Conservation (phyloP, 1,140 invertebrate species). For the Vollenhovia emeryi region DNA sequence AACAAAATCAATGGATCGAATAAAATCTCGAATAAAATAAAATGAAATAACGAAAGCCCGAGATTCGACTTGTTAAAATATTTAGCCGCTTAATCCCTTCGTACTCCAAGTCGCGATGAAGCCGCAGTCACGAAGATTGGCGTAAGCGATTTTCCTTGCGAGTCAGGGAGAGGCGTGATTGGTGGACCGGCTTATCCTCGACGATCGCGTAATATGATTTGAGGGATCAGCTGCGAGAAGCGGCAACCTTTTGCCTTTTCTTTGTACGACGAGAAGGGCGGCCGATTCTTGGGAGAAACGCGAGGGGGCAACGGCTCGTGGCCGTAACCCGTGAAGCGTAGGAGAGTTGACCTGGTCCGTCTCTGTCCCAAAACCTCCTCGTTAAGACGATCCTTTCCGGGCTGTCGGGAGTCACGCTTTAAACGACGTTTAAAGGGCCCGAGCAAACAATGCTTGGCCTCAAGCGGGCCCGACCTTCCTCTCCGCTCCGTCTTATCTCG, state of each 20-base stretch:
- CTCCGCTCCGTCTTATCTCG: neutral
- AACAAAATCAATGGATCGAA: no score
- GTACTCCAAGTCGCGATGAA: no score
- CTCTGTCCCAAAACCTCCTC: slow-evolving; percentile 69
- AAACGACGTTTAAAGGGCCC: slow-evolving; percentile 75
- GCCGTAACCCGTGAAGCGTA: slow-evolving; percentile 55
- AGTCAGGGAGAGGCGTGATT: neutral
- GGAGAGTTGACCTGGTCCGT: slow-evolving; percentile 68
- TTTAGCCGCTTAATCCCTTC: neutral
- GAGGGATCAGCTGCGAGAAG: slow-evolving; percentile 59
- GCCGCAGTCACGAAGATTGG: slow-evolving; percentile 4
- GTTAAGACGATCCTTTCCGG: slow-evolving; percentile 77
- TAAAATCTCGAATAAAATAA: no score
- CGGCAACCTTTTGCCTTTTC: slow-evolving; percentile 21
- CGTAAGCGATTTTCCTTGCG: neutral
- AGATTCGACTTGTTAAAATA: slow-evolving; percentile 25
- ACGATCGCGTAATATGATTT: slow-evolving; percentile 64
- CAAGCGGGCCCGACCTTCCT: slow-evolving; percentile 26
- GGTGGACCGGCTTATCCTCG: slow-evolving; percentile 30
- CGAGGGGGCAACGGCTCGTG: slow-evolving; percentile 68
- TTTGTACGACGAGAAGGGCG: slow-evolving; percentile 46
- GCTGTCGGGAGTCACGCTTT: slow-evolving; percentile 73
- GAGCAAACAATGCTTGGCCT: slow-evolving; percentile 68
- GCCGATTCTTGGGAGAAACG: slow-evolving; percentile 37
- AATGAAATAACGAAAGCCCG: neutral